Evolutionary conservation across 2,888 invertebrate species (phyloP), one percentile per base, ranked within the genome.

Genomic region (Epistrophe eligans): DNA sequence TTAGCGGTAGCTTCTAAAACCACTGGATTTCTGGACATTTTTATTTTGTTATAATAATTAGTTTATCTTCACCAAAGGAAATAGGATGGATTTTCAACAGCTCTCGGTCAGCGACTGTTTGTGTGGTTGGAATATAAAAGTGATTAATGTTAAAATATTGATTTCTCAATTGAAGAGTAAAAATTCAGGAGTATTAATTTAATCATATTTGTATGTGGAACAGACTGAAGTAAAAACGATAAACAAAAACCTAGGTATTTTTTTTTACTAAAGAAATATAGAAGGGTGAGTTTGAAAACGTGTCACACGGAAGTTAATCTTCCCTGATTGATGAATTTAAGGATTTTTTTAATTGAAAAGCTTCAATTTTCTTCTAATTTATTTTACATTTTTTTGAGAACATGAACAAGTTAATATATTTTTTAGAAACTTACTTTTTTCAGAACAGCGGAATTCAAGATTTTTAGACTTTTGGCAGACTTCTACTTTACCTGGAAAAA

Each of bases 1-100:
- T 96, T 97, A 88, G 95, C 95, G 79, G 97, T 95, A 85, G 98
- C 96, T 90, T 96, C 95, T 90, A 98, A 95, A 90, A 97, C 95
- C 89, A 97, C 97, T 88, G 97, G 97, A 92, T 95, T 95, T 57
- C 90, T 87, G 70, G 93, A 90, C 92, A 92, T 93, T 71, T 84
- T 45, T 8, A 32, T 9, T 40, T 43, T 13, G 43, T 19, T 50
- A 11, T 28, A 62, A 1, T 71, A 35, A 2, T 24, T 62, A 32
- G 19, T 17, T 40, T 40, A 52, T n/a, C 35, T 17, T 55, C n/a
- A n/a, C 24, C 24, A 40, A 45, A 35, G 38, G 17, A 35, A 57
- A 24, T 4, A 57, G 57, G 50, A 74, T 24, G 52, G 40, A 55
- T 28, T 74, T 45, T 67, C 24, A 38, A 40, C 58, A 38, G n/a